Evolutionary conservation across 2,113 vertebrate species (phyloP), one percentile per base, ranked within the genome.

Genomic region (Leucosticte australis): DNA sequence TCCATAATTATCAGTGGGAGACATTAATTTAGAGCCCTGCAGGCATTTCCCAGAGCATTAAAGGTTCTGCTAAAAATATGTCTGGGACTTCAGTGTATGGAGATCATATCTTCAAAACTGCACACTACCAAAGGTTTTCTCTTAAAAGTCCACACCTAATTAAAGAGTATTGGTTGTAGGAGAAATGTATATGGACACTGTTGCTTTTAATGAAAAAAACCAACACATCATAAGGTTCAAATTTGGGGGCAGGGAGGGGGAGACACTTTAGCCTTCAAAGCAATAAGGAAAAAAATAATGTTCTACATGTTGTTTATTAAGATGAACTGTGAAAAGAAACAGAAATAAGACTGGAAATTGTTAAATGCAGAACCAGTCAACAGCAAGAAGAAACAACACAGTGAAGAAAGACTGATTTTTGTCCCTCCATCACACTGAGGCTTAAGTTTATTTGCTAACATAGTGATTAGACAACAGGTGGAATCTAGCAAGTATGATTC

Each of bases 361-460:
- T 46, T 90, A 82, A 94, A 82, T 35, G 74, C 49, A 89, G 77
- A 89, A 26, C 31, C 59, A 82, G 53, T 33, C 60, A 90, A 92
- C 27, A 94, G 68, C 49, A 87, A 82, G 19, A 57, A 57, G 78
- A 94, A 89, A 82, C 26, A 83, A 64, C n/a, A 28, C 18, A 71
- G 67, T 42, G 42, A 91, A 92, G 37, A 80, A 93, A 84, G 35
- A 93, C 75, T 87, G 77, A 77, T 94, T 94, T 95, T 86, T 69
- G 64, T 81, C 14, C n/a, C 41, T 44, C 46, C 14, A 18, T 68
- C 74, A 93, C 8, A 30, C 56, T 89, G 78, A 75, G 88, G 74
- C 15, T 90, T 91, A 63, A 83, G 93, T 88, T 62, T 87, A 82
- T 92, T 97, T 93, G 37, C 83, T 95, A 92, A 93, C 19, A 67